Base-by-base conservation (phyloP, 92 coral and sea anemone species). In the Phenganax subtilis region DNA sequence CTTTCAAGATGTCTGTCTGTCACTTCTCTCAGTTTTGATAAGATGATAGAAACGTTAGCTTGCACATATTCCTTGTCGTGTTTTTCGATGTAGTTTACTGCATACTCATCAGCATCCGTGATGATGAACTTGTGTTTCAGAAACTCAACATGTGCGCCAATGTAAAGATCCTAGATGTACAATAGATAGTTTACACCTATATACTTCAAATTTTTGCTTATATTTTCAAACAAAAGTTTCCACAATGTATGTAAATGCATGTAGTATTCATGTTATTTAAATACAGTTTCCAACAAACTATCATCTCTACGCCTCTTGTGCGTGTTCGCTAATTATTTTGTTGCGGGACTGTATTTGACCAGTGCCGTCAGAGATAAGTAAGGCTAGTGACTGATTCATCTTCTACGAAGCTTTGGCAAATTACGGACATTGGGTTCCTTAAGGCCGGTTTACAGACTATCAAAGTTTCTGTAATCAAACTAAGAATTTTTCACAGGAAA, bases 91-190 rank as follows among this genome's bases (percentile, higher is more conserved):
- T 94, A 94, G 29, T 82, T 75, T 53, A 94, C 98, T 6, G 98
- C 98, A 73, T 94, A 94, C 77, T 94, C 98, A 72, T 94, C 98
- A 29, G 98, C 98, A 72, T 94, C 98, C 51, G 92, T 90, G 61
- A 94, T 83, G 58, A 94, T 85, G 60, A 94, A 94, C 81, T 93
- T 90, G 87, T 87, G 91, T 29, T 89, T 90, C 80, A 87, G 89
- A 83, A 94, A 88, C 61, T 87, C 90, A 2, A 92, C 97, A 71
- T 75, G 82, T 15, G 98, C 97, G 37, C 97, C 98, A 77, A 94
- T 92, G 84, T 81, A 94, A 31, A 94, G 89, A 86, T 94, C 94
- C 98, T 94, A 65, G 51, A 69, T 63, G 51, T 44, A 52, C 16
- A 27, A 37, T 9, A 66, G 55, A 28, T 30, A 5, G 6, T n/a